Conservation (phyloP, 2,797 vertebrate genomes). For the Sebastes minor region DNA sequence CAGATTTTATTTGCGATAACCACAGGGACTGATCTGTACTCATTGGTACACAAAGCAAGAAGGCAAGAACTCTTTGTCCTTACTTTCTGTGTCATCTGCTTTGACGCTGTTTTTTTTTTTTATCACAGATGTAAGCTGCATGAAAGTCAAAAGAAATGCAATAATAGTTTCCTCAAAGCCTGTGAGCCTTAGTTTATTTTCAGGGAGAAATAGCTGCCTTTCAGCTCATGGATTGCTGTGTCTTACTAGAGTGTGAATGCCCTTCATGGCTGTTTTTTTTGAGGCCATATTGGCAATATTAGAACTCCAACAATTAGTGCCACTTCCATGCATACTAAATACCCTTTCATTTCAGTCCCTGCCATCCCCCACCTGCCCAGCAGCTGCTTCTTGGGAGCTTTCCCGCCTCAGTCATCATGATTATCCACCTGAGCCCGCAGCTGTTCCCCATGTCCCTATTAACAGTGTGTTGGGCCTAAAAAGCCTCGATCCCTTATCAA, state of each 20-base stretch:
- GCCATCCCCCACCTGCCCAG: background rate
- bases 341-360: background rate
- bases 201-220: background rate
- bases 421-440: slow-evolving; percentile 15
- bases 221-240: background rate
- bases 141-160: background rate
- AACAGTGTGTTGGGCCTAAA: background rate
- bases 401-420: background rate
- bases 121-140: background rate
- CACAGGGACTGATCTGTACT: background rate
- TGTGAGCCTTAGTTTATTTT: background rate
- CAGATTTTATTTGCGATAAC: background rate
- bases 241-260: background rate
- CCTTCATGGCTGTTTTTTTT: background rate
- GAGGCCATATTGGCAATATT: background rate
- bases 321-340: background rate
- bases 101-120: background rate
- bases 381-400: background rate
- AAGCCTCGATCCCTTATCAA: background rate
- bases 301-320: background rate
- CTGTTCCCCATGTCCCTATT: slow-evolving; percentile 4
- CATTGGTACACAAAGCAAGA: background rate
- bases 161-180: background rate
- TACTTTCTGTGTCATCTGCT: background rate
- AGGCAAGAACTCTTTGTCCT: background rate